Conservation (phyloP, 2,797 vertebrate genomes). For the Emydoidea blandingii region DNA sequence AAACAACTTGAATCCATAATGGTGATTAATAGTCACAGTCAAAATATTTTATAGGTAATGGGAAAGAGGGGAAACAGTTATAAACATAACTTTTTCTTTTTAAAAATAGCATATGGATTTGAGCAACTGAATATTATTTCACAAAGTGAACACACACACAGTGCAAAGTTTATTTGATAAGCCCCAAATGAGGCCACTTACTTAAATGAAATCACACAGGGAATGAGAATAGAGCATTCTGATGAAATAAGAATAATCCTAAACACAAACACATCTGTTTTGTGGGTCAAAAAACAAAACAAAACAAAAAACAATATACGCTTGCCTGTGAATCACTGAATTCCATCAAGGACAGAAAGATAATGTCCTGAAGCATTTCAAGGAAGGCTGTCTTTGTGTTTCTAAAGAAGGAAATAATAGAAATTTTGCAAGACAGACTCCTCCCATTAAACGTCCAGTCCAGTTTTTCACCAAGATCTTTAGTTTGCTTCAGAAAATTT, state of each 20-base stretch:
- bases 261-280: background rate
- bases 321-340: background rate
- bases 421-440: background rate
- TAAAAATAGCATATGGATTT: background rate
- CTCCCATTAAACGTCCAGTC: background rate
- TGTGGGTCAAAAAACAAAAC: background rate
- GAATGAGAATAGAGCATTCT: background rate
- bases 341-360: background rate
- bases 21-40: background rate
- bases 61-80: background rate
- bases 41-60: background rate
- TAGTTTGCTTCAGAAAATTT: background rate
- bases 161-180: background rate
- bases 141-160: background rate
- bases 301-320: too few relatives aligned
- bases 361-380: background rate
- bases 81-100: background rate
- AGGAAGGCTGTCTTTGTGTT: background rate
- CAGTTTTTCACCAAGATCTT: background rate
- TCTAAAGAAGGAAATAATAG: background rate
- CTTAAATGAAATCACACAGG: background rate
- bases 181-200: background rate
- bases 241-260: background rate
- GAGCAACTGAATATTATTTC: background rate
- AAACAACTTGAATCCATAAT: background rate